These are phyloP conservation scores for Harpagoxenus sublaevis DNA, from an alignment of 2,888 invertebrate genomes.

Conservation along the genomic window DNA sequence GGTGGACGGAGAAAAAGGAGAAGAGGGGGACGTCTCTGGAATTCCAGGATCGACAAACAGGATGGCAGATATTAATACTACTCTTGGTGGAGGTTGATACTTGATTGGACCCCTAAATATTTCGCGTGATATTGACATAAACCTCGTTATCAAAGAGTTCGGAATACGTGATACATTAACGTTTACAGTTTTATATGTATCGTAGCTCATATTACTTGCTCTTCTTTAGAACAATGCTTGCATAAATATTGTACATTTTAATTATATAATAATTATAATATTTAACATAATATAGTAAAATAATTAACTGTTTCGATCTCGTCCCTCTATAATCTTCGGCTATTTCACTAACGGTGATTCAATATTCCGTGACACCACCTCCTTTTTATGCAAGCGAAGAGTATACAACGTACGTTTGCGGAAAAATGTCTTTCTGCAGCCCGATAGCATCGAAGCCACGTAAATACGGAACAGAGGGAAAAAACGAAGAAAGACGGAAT, in stretches of 20 bases:
- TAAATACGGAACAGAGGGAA: conserved; percentile 18
- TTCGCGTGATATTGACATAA: conserved; percentile 28
- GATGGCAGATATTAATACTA: conserved; percentile 64
- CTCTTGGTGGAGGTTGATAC: background rate
- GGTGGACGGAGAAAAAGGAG: conserved; percentile 21
- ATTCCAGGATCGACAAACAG: conserved; percentile 73
- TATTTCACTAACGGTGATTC: background rate
- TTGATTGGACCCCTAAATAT: conserved; percentile 8
- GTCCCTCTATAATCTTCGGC: background rate
- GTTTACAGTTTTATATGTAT: background rate
- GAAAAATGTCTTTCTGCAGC: conserved; percentile 71
- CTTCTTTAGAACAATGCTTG: background rate
- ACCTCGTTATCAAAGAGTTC: background rate
- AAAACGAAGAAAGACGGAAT: conserved; percentile 24
- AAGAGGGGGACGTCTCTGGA: conserved; percentile 58
- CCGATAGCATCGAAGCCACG: conserved; percentile 70
- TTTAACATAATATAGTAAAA: background rate
- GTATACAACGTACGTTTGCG: conserved; percentile 60
- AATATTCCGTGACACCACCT: background rate
- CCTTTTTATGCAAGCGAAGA: background rate
- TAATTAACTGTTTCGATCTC: background rate
- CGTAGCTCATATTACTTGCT: background rate
- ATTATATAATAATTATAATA: background rate
- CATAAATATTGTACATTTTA: background rate
- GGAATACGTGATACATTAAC: background rate